Conservation (phyloP, 2,113 vertebrate species). For the Elephantulus edwardii region DNA sequence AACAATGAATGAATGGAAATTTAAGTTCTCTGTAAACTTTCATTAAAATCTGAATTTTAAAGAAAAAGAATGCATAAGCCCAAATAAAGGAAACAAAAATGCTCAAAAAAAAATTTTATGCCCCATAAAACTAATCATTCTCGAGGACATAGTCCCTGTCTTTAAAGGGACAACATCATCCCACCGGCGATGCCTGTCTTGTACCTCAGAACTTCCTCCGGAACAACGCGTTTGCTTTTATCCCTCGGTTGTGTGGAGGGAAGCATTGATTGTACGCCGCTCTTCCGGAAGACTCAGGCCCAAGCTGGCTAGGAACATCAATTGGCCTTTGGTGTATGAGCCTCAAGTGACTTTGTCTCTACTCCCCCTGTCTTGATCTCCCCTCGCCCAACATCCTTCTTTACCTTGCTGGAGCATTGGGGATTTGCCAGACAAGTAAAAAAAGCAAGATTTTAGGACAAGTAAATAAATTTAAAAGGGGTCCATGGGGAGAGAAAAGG, state of each 20-base stretch:
- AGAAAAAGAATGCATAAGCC: no score
- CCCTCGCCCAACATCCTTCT: neutral
- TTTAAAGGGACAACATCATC: slow-evolving; percentile 47
- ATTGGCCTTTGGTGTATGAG: slow-evolving; percentile 6
- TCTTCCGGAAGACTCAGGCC: slow-evolving; percentile 32
- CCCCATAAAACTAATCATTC: neutral
- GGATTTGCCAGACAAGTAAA: slow-evolving; percentile 35
- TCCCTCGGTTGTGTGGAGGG: neutral
- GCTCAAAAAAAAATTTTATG: slow-evolving; percentile 14
- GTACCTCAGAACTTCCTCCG: slow-evolving; percentile 17
- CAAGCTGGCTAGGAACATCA: slow-evolving; percentile 11
- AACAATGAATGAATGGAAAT: no score
- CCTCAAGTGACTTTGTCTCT: neutral
- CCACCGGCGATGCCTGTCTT: neutral
- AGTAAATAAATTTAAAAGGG: neutral
- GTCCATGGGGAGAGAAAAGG: rapidly evolving
- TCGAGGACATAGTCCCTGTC: neutral
- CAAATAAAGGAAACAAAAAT: no score
- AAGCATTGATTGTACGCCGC: neutral
- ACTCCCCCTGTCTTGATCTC: slow-evolving; percentile 14
- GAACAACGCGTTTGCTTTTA: slow-evolving; percentile 1
- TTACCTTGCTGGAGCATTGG: neutral
- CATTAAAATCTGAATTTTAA: no score
- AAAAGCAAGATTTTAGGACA: neutral
- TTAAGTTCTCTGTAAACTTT: no score